Conservation (phyloP, 2,113 vertebrate species). For the Blennius ocellaris region DNA sequence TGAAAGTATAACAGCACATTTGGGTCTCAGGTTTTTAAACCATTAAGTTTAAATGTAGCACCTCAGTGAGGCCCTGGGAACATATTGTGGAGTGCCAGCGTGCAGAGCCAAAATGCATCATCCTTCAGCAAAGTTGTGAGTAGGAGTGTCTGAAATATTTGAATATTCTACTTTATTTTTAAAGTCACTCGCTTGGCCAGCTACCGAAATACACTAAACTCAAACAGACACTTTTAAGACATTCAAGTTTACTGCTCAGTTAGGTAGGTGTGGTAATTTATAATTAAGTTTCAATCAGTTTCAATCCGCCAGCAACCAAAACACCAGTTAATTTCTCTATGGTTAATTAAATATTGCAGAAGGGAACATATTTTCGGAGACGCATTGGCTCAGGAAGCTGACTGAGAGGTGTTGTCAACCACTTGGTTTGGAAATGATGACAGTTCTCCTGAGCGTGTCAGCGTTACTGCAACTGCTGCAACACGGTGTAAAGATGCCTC, state of each 20-base stretch:
- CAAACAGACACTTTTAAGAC: accelerated
- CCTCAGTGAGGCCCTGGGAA: neutral
- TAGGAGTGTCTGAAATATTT: neutral
- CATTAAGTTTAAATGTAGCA: neutral
- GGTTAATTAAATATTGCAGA: no score
- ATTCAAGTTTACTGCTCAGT: neutral
- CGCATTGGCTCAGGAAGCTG: neutral
- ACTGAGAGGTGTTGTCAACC: neutral
- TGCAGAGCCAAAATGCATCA: neutral
- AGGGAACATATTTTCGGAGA: neutral
- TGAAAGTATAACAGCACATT: neutral
- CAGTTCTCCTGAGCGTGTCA: neutral
- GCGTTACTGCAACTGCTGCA: constrained; percentile 4
- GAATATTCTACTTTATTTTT: neutral
- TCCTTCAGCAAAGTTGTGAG: constrained; percentile 7
- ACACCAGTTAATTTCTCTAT: no score
- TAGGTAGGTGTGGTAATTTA: neutral
- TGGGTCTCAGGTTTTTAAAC: neutral
- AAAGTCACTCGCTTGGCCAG: neutral
- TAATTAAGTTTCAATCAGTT: neutral
- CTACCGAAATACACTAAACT: neutral
- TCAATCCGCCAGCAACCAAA: neutral
- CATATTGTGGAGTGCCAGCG: neutral
- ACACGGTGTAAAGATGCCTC: constrained; percentile 3
- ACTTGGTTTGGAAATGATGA: constrained; percentile 5